Evolutionary conservation across 2,113 vertebrate species (phyloP).

Genomic region (Elephas maximus): DNA sequence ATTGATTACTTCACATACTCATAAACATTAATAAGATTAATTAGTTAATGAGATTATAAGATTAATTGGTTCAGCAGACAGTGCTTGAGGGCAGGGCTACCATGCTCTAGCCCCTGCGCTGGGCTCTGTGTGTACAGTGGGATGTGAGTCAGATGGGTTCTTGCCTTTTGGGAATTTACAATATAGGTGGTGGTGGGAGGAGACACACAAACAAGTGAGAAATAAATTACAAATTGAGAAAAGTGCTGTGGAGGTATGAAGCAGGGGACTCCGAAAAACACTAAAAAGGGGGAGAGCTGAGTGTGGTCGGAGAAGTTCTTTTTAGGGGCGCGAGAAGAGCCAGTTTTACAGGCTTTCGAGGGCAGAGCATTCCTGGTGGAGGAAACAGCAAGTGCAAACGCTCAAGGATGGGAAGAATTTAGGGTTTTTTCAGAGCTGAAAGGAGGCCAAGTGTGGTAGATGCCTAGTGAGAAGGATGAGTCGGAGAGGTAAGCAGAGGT

Average conservation of each 20-base stretch:
- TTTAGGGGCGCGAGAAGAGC: background rate
- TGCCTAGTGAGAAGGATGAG: background rate
- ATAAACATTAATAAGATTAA: background rate
- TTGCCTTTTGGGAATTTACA: constrained; percentile 33
- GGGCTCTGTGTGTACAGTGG: background rate
- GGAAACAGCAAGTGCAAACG: background rate
- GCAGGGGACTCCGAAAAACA: background rate
- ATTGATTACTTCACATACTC: background rate
- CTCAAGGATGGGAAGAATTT: constrained; percentile 7
- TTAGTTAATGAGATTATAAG: no score
- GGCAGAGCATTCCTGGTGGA: background rate
- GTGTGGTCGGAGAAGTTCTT: background rate
- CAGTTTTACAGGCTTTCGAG: background rate
- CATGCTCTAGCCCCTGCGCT: background rate
- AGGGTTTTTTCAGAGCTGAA: background rate
- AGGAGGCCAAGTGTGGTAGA: background rate
- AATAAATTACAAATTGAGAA: constrained; percentile 23
- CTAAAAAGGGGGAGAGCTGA: background rate
- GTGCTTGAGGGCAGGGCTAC: background rate
- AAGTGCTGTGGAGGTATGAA: background rate
- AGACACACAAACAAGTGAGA: background rate
- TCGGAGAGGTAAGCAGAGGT: background rate
- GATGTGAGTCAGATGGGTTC: background rate
- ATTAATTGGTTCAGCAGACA: constrained; percentile 4
- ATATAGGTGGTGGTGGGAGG: background rate